Base-by-base conservation (phyloP, 2,888 invertebrate species). In the Nomada lathburiana region DNA sequence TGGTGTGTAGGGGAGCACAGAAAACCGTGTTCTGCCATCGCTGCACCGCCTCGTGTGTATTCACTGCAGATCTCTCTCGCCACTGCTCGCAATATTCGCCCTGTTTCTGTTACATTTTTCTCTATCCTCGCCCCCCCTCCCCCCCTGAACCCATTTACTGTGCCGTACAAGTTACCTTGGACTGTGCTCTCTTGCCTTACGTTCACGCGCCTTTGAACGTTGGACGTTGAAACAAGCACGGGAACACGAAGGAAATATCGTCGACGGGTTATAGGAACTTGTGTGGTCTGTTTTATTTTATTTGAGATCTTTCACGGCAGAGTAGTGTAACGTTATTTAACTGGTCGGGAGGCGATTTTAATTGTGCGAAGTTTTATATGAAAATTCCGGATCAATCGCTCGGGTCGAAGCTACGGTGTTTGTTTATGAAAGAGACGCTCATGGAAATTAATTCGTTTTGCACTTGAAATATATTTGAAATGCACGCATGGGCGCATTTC, bases 1-100 rank as follows among this genome's bases (percentile, higher is more conserved):
- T 87, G 36, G 83, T 90, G 90, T 92, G 87, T 92, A 90, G 89
- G 89, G 85, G 87, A 89, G 90, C 91, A 91, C 90, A 89, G 84
- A 84, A 74, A 88, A 82, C 82, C 85, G 88, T 89, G 88, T 91
- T 88, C 89, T 89, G 90, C 88, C 89, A 84, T 89, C 88, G 90
- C 89, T 92, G 92, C 93, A 93, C 92, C 89, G 91, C 91, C 92
- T 92, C 79, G 89, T 92, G 87, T 89, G 88, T 89, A n/a, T 77
- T 88, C 88, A 86, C 83, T 64, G 86, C 88, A 88, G 88, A 88
- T 85, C 86, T 90, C 86, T 90, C 82, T 89, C 79, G 89, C 88
- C 89, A 87, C 80, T 87, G 83, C 87, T 83, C 86, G 89, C 88
- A 87, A 85, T 75, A 84, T 73, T 82, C 79, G 70, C 85, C 82